Percentiles rank a stretch among this genome's conserved stretches.
phyloP scores from a whole-genome alignment of 2,888 invertebrate species.

The Ophonus ardosiacus region DNA sequence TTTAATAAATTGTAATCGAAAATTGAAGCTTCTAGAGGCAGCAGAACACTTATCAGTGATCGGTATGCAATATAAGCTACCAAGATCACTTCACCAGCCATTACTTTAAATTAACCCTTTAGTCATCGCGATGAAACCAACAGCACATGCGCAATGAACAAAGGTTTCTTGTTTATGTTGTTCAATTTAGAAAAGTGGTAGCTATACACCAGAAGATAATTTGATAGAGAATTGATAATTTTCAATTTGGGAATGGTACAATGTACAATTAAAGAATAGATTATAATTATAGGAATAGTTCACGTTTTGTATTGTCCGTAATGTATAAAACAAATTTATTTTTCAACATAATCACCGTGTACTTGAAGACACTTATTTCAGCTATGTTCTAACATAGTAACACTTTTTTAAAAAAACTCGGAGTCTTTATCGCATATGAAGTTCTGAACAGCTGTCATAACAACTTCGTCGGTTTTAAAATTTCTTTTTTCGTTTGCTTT shows the following conservation, averaged over 20 bases:
- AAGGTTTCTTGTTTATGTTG: slow-evolving; percentile 19
- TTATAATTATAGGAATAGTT: background rate
- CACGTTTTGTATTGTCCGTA: too few species aligned
- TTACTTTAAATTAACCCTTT: slow-evolving; percentile 62
- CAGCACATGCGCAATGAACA: background rate
- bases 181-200: slow-evolving; percentile 12
- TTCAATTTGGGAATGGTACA: background rate
- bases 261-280: background rate
- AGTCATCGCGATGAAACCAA: background rate
- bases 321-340: too few species aligned
- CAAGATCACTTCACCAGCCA: slow-evolving; percentile 35
- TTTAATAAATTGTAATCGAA: slow-evolving; percentile 66
- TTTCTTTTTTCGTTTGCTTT: too few species aligned
- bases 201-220: slow-evolving; percentile 1
- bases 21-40: slow-evolving; percentile 60
- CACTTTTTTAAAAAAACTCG: too few species aligned
- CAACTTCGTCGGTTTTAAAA: too few species aligned
- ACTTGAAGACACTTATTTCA: too few species aligned
- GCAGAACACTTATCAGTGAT: slow-evolving; percentile 53
- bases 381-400: too few species aligned
- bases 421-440: too few species aligned
- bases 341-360: too few species aligned
- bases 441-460: too few species aligned
- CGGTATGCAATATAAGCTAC: slow-evolving; percentile 61
- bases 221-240: slow-evolving; percentile 1